phyloP scores from a whole-genome alignment of 2,888 invertebrate genomes.

The Galeruca laticollis region DNA sequence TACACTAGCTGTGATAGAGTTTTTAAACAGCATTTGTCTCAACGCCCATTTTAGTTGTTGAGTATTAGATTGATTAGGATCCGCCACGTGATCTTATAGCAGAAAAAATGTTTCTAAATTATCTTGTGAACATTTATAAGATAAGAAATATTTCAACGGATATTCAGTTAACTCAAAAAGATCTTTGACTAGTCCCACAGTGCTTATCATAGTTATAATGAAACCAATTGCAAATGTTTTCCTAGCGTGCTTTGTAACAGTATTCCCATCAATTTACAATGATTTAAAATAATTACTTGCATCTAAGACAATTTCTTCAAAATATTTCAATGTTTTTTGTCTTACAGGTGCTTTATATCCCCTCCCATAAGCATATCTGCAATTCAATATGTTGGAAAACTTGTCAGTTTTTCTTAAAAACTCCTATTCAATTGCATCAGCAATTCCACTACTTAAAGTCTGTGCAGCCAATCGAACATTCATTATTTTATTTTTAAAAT shows the following conservation, averaged over 20 bases:
- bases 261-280: constrained; percentile 41
- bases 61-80: constrained; percentile 49
- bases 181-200: constrained; percentile 34
- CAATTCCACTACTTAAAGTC: constrained; percentile 31
- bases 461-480: constrained; percentile 48
- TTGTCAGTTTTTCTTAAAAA: constrained; percentile 46
- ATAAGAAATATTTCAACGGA: constrained; percentile 13
- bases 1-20: constrained; percentile 46
- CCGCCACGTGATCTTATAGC: constrained; percentile 49
- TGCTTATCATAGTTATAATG: constrained; percentile 42
- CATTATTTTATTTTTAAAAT: constrained; percentile 49
- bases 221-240: constrained; percentile 50
- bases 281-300: constrained; percentile 35
- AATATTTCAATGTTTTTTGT: constrained; percentile 37
- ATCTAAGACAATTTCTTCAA: constrained; percentile 33
- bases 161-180: constrained; percentile 33
- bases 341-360: constrained; percentile 48
- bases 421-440: constrained; percentile 39
- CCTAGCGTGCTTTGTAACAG: constrained; percentile 31
- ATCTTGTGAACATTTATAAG: constrained; percentile 46
- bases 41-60: constrained; percentile 49
- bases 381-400: constrained; percentile 49
- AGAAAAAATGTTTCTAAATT: constrained; percentile 49
- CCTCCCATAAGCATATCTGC: constrained; percentile 46
- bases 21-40: constrained; percentile 47